Percentiles rank a stretch among this genome's conserved stretches.
Evolutionary conservation across 2,797 vertebrate species (phyloP).

Genomic region (Catamblyrhynchus diadema): DNA sequence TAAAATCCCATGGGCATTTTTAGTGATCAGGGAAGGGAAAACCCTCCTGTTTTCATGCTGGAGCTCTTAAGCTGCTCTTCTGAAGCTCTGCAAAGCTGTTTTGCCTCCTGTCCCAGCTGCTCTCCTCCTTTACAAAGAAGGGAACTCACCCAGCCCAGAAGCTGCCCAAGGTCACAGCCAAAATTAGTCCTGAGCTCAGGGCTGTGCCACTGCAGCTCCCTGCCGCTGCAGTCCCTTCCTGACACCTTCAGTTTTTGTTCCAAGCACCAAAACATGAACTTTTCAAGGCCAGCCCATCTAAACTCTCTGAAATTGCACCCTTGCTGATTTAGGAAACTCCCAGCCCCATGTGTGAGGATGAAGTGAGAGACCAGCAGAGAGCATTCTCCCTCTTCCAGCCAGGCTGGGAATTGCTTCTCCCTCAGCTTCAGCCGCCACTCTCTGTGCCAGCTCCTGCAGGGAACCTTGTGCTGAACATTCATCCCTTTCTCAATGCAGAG

Average conservation of each 20-base stretch:
- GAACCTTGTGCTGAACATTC: background rate
- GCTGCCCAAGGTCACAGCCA: background rate
- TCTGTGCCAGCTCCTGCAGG: background rate
- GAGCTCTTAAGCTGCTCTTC: background rate
- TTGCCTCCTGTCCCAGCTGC: background rate
- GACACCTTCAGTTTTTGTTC: background rate
- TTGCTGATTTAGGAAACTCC: background rate
- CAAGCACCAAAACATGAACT: background rate
- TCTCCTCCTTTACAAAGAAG: background rate
- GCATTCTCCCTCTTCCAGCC: background rate
- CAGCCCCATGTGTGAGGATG: background rate
- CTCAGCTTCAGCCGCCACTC: background rate
- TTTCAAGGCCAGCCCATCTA: background rate
- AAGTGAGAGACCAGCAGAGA: background rate
- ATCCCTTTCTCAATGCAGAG: no score
- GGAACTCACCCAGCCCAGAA: background rate
- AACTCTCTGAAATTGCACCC: background rate
- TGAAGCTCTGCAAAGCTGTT: background rate
- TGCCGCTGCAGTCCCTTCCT: background rate
- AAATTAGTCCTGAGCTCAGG: background rate
- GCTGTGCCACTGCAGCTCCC: background rate
- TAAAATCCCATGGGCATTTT: background rate
- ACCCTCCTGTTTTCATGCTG: fast-evolving
- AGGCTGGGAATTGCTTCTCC: background rate
- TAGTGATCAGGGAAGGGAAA: background rate